Evolutionary conservation across 1,140 invertebrate genomes (phyloP), one percentile per base, ranked within the genome.

Genomic region (Drosophila nebulosa): DNA sequence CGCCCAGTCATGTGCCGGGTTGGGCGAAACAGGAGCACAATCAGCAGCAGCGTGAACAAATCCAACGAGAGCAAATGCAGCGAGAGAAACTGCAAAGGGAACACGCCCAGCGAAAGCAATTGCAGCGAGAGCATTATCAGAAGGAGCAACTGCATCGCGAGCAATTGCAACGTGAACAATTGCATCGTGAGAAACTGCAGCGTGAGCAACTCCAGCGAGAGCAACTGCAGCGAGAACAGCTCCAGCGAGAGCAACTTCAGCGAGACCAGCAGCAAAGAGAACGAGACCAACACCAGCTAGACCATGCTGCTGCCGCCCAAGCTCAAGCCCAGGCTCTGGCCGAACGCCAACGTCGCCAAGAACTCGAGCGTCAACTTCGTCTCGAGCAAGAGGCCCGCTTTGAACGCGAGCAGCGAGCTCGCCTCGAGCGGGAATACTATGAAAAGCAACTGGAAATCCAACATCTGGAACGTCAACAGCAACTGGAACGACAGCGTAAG

Each of bases 11-110:
- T 46, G 61, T 69, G 42, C 68, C 56, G 5, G 63, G 91, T 69
- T 94, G 94, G 94, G 93, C 93, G 76, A 89, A 92, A 3, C 90
- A 93, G 35, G 74, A 78, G 22, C 64, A 73, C 27, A 26, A 71
- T 1, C 21, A 64, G 21, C 55, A 69, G 22, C 70, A 73, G 16
- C 35, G 71, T 1, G 71, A 74, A 36, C 71, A 74, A 35, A 36
- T 7, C 0, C 69, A 73, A 4, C 42, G 69, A 7, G 69, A 73
- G n/a, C 71, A 74, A 14, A 50, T 73, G 12, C 70, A 73, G 10
- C 69, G 71, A 4, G 71, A 74, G 50, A 62, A 74, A 36, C 60
- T 74, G 12, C 69, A 74, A 53, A 26, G 51, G 4, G 52, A 55
- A 32, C 52, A 55, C 10, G 52, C 26, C 14, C 68, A 65, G 2